phyloP scores from a whole-genome alignment of 1,140 invertebrate genomes.

The Musca vetustissima region DNA sequence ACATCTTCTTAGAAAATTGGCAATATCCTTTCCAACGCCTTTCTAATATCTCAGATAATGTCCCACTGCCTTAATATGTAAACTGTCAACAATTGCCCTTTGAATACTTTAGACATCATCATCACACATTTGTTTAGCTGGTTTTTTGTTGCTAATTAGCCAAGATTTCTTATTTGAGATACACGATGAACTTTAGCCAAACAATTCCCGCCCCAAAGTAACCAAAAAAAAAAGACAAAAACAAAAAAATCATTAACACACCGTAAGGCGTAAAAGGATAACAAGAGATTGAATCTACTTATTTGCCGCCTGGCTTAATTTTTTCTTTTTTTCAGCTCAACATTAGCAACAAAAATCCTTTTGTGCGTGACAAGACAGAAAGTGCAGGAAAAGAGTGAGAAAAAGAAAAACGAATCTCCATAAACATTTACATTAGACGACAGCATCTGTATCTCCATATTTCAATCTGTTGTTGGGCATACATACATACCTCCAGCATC shows the following conservation, averaged over 20 bases:
- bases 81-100: too few relatives aligned
- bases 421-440: conserved; percentile 1
- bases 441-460: neutral
- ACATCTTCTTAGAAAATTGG: too few relatives aligned
- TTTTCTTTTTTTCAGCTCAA: too few relatives aligned
- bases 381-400: neutral
- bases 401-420: neutral
- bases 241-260: conserved; percentile 54
- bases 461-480: neutral
- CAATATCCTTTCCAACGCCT: too few relatives aligned
- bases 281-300: conserved; percentile 54
- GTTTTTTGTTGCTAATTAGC: conserved; percentile 12
- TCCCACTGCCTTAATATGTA: too few relatives aligned
- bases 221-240: conserved; percentile 31
- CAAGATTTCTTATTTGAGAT: conserved; percentile 16
- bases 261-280: conserved; percentile 54
- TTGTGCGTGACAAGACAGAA: conserved; percentile 48
- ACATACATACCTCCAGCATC: neutral
- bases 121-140: neutral
- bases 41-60: too few relatives aligned
- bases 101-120: neutral
- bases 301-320: conserved; percentile 42
- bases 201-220: neutral
- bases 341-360: conserved; percentile 31
- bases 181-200: neutral